These are phyloP conservation scores for Timema podura DNA, from an alignment of 2,888 invertebrate genomes.

Conservation along the genomic window DNA sequence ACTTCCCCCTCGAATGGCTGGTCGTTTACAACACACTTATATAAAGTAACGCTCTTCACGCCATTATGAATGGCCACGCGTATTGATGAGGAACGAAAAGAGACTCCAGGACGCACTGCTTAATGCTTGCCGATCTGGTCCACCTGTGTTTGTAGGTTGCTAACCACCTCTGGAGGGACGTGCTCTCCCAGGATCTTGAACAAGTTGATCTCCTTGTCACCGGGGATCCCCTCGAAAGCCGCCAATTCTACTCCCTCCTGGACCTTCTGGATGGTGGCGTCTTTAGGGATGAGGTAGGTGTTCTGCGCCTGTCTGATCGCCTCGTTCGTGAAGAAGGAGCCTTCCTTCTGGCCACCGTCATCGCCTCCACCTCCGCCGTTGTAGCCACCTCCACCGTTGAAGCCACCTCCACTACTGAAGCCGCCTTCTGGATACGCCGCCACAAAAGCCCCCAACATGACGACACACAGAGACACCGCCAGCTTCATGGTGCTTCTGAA, in stretches of 20 bases:
- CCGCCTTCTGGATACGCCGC: no score
- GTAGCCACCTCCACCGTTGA: background rate
- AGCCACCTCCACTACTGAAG: no score
- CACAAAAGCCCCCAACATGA: no score
- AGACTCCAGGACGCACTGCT: slow-evolving; percentile 18
- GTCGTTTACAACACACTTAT: no score
- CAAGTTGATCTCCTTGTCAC: slow-evolving; percentile 78
- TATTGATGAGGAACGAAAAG: no score
- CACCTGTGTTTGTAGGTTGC: slow-evolving; percentile 80
- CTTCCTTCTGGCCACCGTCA: slow-evolving; percentile 50
- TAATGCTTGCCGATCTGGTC: slow-evolving; percentile 65
- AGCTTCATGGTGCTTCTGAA: slow-evolving; percentile 15
- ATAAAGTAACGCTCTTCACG: no score
- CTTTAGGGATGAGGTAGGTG: slow-evolving; percentile 78
- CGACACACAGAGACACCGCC: background rate
- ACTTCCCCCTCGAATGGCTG: no score
- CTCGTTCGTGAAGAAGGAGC: slow-evolving; percentile 77
- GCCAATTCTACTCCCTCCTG: slow-evolving; percentile 83
- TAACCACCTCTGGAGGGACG: slow-evolving; percentile 82
- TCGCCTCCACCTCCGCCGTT: slow-evolving; percentile 8
- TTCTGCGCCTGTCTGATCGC: slow-evolving; percentile 84
- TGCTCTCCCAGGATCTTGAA: slow-evolving; percentile 80
- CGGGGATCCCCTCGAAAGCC: slow-evolving; percentile 82
- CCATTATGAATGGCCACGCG: no score
- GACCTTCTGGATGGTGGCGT: slow-evolving; percentile 81